Base-by-base conservation (phyloP, 2,797 vertebrate genomes). In the Chaenodraco wilsoni region DNA sequence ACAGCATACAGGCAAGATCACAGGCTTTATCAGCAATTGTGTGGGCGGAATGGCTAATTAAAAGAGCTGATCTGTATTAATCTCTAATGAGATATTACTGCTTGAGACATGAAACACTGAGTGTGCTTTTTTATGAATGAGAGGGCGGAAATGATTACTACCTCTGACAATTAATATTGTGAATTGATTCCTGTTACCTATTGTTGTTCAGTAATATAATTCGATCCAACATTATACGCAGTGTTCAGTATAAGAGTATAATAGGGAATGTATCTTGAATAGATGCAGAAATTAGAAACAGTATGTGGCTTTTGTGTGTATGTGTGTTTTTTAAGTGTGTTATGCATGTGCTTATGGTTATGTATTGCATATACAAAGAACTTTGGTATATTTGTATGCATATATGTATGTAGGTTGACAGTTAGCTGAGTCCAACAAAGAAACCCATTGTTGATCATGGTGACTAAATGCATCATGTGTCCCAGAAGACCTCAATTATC, bases 1-100 rank as follows among this genome's bases (percentile, higher is more conserved):
- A 64, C 65, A 61, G 57, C 52, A 41, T 43, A 72, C 63, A 51
- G 74, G 62, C 48, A 72, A 74, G 55, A 87, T 77, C 71, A 60
- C 45, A 78, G 71, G 79, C 84, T 88, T 87, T 71, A 79, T 87
- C 86, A 66, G 76, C 3, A 9, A 64, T 3, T 41, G 69, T 58
- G 85, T 86, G 85, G 88, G 88, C 9, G 65, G 76, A 60, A 60
- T 61, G 71, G 74, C 76, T 90, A 89, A 90, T 90, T 88, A 87
- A 85, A 86, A 85, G 72, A 89, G 84, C 77, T 90, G 79, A 88
- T 89, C 83, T 90, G 70, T 80, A 83, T 85, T 88, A 84, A 88
- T 88, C 82, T 84, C 72, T 91, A 87, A 88, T 88, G 82, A 86
- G 86, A 86, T 84, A 81, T 80, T 82, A 74, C 74, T 76, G 55